phyloP scores from a whole-genome alignment of 2,888 invertebrate species.

The Hoplodrina blanda region DNA sequence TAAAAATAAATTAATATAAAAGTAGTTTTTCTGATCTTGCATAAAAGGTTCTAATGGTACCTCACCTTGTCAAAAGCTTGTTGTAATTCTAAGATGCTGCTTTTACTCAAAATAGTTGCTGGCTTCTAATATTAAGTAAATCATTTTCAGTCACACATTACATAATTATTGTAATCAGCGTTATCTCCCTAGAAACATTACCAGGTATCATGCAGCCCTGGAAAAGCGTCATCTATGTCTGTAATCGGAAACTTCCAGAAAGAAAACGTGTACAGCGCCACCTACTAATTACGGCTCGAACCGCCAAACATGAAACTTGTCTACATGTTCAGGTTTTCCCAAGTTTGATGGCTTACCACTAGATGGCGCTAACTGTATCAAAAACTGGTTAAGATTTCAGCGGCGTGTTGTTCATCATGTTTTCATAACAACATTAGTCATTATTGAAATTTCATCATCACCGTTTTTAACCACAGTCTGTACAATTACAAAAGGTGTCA shows the following conservation, averaged over 20 bases:
- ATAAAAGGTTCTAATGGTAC: not conserved
- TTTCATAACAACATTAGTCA: slow-evolving; percentile 42
- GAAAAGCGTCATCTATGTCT: slow-evolving; percentile 37
- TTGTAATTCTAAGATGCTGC: not conserved
- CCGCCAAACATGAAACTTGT: not conserved
- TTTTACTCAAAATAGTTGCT: not conserved
- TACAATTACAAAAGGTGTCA: slow-evolving; percentile 33
- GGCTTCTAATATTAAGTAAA: not conserved
- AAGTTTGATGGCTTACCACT: not conserved
- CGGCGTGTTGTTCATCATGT: slow-evolving; percentile 21
- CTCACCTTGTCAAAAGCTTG: slow-evolving; percentile 16
- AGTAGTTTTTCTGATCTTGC: not conserved
- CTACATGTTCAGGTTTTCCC: not conserved
- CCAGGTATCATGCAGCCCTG: too few relatives aligned
- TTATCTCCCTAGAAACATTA: not conserved
- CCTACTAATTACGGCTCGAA: slow-evolving; percentile 16
- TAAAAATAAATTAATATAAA: not conserved
- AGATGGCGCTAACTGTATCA: slow-evolving; percentile 50
- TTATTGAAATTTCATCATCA: slow-evolving; percentile 43
- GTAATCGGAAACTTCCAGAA: slow-evolving; percentile 17
- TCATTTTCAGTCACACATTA: not conserved
- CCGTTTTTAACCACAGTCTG: slow-evolving; percentile 24
- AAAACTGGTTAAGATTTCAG: not conserved
- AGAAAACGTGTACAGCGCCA: slow-evolving; percentile 39
- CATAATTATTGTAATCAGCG: not conserved